Conservation (phyloP, 2,113 vertebrate genomes). For the Scortum barcoo region DNA sequence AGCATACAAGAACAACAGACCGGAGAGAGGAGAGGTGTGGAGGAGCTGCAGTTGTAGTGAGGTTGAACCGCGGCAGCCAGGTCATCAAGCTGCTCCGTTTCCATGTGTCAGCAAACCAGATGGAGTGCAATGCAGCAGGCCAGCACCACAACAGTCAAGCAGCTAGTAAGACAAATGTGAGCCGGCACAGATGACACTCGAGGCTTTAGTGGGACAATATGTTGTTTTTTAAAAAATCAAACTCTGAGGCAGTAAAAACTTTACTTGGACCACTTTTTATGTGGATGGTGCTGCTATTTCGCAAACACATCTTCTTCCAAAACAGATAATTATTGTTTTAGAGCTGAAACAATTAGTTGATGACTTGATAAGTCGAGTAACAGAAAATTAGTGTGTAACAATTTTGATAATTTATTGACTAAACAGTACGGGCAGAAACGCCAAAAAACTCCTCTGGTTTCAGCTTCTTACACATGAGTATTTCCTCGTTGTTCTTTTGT, state of each 20-base stretch:
- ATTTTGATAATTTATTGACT: not conserved
- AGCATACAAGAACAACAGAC: slow-evolving; percentile 48
- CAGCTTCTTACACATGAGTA: not conserved
- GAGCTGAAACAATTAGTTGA: not conserved
- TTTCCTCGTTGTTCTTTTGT: not conserved
- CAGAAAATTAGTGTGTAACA: not conserved
- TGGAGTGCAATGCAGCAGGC: slow-evolving; percentile 24
- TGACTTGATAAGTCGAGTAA: not conserved
- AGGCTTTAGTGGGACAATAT: not conserved
- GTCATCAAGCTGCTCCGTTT: slow-evolving; percentile 69
- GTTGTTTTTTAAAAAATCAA: not conserved
- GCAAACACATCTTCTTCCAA: not conserved
- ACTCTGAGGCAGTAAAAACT: not conserved
- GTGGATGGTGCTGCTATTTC: not conserved
- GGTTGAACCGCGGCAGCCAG: slow-evolving; percentile 47
- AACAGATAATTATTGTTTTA: not conserved
- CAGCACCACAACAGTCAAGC: slow-evolving; percentile 8
- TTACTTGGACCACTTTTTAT: not conserved
- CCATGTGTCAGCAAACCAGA: slow-evolving; percentile 63
- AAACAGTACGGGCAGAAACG: too few species aligned
- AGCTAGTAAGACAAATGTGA: not conserved
- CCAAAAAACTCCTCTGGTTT: not conserved
- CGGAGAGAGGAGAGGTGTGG: slow-evolving; percentile 22
- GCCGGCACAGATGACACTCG: not conserved
- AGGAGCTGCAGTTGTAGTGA: slow-evolving; percentile 44